Conservation (phyloP, 2,113 vertebrate species). For the Xyrauchen texanus region DNA sequence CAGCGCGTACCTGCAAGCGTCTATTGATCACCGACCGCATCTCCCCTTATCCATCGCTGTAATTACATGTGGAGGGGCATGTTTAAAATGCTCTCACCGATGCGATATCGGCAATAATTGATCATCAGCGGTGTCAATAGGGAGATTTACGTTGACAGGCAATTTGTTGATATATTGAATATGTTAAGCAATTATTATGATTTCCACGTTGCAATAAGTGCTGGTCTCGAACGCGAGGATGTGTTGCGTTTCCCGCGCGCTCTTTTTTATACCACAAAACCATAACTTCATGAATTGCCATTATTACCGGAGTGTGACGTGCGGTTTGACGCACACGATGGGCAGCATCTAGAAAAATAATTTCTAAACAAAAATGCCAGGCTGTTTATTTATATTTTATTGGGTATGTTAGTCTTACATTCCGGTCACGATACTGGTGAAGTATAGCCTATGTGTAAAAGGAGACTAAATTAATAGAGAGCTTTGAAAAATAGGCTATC, state of each 20-base stretch:
- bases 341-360: slow-evolving; percentile 73
- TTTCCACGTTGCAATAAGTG: not conserved
- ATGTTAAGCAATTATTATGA: not conserved
- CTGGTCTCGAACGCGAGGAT: slow-evolving; percentile 24
- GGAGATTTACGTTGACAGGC: not conserved
- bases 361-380: slow-evolving; percentile 70
- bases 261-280: slow-evolving; percentile 39
- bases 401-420: slow-evolving; percentile 52
- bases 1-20: slow-evolving; percentile 70
- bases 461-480: not conserved
- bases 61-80: slow-evolving; percentile 51
- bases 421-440: slow-evolving; percentile 39
- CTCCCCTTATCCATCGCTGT: slow-evolving; percentile 49
- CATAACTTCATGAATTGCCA: slow-evolving; percentile 65
- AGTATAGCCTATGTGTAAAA: not conserved
- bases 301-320: slow-evolving; percentile 73
- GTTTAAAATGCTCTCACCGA: slow-evolving; percentile 38
- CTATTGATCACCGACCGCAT: slow-evolving; percentile 71
- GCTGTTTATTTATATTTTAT: slow-evolving; percentile 46
- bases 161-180: not conserved
- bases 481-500: not conserved
- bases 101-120: slow-evolving; percentile 31
- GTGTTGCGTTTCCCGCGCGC: slow-evolving; percentile 47
- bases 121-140: slow-evolving; percentile 23
- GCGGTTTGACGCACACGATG: slow-evolving; percentile 77